A percentile compares a stretch with the other conserved stretches of the same genome.
Evolutionary conservation across 2,113 vertebrate genomes (phyloP).

Genomic region (Dolichotis patagonum): DNA sequence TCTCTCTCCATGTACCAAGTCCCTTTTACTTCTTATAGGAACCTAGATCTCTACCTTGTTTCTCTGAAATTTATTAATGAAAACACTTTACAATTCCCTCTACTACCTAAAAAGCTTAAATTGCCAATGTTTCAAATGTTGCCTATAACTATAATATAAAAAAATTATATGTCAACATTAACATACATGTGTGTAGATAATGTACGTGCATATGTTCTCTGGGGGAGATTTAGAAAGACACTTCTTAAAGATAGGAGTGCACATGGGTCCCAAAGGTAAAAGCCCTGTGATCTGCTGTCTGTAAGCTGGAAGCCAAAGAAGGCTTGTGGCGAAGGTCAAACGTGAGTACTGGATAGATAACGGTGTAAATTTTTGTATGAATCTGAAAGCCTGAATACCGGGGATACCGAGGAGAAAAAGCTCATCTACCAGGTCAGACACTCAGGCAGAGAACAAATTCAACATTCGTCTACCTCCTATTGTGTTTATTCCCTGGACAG

Average conservation of each 20-base stretch:
- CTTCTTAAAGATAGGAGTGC: not conserved
- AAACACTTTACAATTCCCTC: not conserved
- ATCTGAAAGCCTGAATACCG: not conserved
- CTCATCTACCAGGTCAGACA: too few relatives aligned
- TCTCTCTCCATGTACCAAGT: not conserved
- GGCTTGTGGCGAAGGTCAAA: not conserved
- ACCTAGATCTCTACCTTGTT: not conserved
- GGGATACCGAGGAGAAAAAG: not conserved
- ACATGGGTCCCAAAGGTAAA: not conserved
- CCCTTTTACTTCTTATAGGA: not conserved
- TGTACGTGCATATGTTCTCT: not conserved
- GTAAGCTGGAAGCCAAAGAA: not conserved
- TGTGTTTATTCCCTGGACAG: not conserved
- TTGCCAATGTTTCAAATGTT: not conserved
- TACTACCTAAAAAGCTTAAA: not conserved
- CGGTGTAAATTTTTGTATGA: too few relatives aligned
- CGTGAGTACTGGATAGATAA: not conserved
- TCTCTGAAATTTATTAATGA: constrained; percentile 44
- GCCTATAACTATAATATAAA: not conserved
- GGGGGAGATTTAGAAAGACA: not conserved
- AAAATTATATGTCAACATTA: not conserved
- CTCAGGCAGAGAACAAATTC: not conserved
- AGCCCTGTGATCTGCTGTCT: not conserved
- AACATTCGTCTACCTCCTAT: not conserved
- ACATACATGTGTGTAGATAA: not conserved